Base-by-base conservation (phyloP, 92 coral and sea anemone genomes). In the Siderastrea radians region DNA sequence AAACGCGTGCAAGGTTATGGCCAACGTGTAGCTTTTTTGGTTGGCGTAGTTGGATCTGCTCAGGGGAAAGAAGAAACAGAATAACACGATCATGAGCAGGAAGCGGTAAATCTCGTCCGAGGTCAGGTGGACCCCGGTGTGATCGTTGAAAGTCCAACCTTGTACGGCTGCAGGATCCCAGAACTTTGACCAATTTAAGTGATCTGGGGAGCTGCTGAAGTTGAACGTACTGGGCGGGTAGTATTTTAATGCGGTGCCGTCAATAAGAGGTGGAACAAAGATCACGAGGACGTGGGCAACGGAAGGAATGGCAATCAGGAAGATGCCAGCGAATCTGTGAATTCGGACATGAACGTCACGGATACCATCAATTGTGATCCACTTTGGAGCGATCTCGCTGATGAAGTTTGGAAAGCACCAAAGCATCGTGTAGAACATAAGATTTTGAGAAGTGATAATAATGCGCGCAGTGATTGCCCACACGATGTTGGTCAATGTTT, bases 391-490 rank as follows among this genome's bases (percentile, higher is more conserved):
- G 55, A 73, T 53, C 79, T 90, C 93, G 67, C 82, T 74, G 79
- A 90, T 82, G 49, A 80, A 77, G 78, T 90, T 90, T 58, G 93
- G 90, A 60, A 90, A 85, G 72, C 90, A 85, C 93, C 93, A 90
- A 11, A 90, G 77, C 71, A 82, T 75, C 80, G 93, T 90, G 73
- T 85, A 90, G 86, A 90, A 86, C 93, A 90, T 90, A 48, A 90
- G 68, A 63, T 90, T 90, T 87, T 90, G 93, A 26, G 93, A 79
- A 2, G 93, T 86, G 8, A 90, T 90, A 45, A 90, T 67, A 50
- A 90, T 50, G 46, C 93, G 93, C 16, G 93, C 93, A 1, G 93
- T 90, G 70, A 90, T 84, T 13, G 93, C 93, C 93, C 93, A 90
- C 67, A 90, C 91, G 43, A 90, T 57, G 51, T 90, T 90, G 76